A percentile compares a stretch with the other conserved stretches of the same genome.
These are phyloP conservation scores for Smittia sp. DNA, from an alignment of 2,888 invertebrate genomes.

Conservation along the genomic window DNA sequence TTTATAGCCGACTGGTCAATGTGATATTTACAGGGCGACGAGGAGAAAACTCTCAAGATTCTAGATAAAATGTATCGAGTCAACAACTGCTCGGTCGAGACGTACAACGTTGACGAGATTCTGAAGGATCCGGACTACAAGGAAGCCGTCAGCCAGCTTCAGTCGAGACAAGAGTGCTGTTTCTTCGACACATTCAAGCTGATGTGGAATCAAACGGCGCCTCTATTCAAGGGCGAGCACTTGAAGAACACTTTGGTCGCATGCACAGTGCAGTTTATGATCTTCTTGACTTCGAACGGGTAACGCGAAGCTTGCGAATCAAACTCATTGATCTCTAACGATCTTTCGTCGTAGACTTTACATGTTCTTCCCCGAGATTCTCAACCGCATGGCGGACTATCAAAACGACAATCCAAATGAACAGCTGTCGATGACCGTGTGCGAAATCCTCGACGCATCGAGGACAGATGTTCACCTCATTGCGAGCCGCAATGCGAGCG, in stretches of 20 bases:
- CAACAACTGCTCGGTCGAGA: conserved; percentile 44
- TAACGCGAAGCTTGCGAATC: background rate
- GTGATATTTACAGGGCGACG: conserved; percentile 44
- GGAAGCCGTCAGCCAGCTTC: conserved; percentile 39
- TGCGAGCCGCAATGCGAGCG: background rate
- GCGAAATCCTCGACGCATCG: conserved; percentile 47
- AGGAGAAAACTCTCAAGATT: conserved; percentile 46
- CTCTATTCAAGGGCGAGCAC: conserved; percentile 48
- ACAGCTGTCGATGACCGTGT: conserved; percentile 46
- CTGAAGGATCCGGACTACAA: conserved; percentile 42
- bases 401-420: conserved; percentile 45
- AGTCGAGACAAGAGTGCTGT: background rate
- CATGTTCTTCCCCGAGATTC: conserved; percentile 51
- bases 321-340: background rate
- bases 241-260: conserved; percentile 47
- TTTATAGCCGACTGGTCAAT: background rate
- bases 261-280: conserved; percentile 49
- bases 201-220: conserved; percentile 50
- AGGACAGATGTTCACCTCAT: background rate
- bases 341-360: conserved; percentile 45
- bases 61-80: conserved; percentile 46
- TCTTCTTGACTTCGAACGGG: conserved; percentile 49
- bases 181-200: conserved; percentile 44
- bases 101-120: conserved; percentile 11
- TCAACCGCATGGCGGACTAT: conserved; percentile 48